Base-by-base conservation (phyloP, 2,797 vertebrate genomes). In the Sorex maritimensis region DNA sequence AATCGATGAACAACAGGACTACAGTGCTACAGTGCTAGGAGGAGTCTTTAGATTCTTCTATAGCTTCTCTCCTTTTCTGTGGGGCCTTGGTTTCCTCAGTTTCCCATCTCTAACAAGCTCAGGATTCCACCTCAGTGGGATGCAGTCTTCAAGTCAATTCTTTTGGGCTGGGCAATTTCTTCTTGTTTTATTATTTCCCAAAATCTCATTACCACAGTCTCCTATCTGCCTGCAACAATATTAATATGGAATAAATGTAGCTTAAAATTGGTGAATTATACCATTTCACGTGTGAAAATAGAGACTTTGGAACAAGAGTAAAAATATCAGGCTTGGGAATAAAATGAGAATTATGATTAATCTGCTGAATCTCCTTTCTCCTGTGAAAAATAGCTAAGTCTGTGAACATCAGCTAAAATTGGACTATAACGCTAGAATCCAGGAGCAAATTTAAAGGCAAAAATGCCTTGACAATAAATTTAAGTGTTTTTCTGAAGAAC, bases 401-500 rank as follows among this genome's bases (percentile, higher is more conserved):
- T 67, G 58, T 74, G 23, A 75, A 87, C 78, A 72, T 44, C 4
- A 52, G 38, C 67, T 82, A 82, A 68, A n/a, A 73, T 52, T 65
- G 65, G 30, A 69, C 46, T 80, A 81, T 13, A 81, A 85, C 80
- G 17, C 69, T 90, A 86, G 55, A 92, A 79, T 41, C 46, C 65
- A 92, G 28, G 81, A 68, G n/a, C 44, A 90, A 75, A 90, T 44
- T 68, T 77, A 72, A 41, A 87, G 17, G 24, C 82, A 78, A 63
- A 15, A 86, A 77, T 68, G 38, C 6, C 49, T 68, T 83, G 41
- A 95, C 58, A 75, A n/a, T 61, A 75, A 82, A 86, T 82, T 84
- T n/a, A 92, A 80, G 78, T 38, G n/a, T 34, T 78, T 58, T 67
- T 92, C 69, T 44, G 46, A 86, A 68, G 58, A 79, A 30, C 19